Evolutionary conservation across 2,797 vertebrate genomes (phyloP), one percentile per base, ranked within the genome.

Genomic region (Amniataba percoides): DNA sequence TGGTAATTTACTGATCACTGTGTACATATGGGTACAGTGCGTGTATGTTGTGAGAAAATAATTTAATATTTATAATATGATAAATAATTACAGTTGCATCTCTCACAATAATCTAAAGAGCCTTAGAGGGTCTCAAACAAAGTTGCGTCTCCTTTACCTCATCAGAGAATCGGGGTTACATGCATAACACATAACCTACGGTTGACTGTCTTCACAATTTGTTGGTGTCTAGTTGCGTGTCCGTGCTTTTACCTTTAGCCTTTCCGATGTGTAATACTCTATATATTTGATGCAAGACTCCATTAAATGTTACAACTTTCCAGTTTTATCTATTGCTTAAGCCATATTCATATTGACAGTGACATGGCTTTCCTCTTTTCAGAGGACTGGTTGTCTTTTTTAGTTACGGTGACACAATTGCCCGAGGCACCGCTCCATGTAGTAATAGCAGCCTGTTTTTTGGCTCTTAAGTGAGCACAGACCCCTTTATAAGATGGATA

Each of bases 321-420:
- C 59, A 51, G 51, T 63, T 72, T 36, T 57, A 77, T 83, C 77
- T 65, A 23, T 82, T 52, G 61, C 60, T 84, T 72, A 51, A 79
- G 58, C 66, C 62, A 36, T 71, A 90, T 90, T 83, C 87, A 77
- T 79, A 52, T 12, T 79, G 91, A 91, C 93, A 89, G 77, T 73
- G 84, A 92, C 93, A 93, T 61, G 52, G 66, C 57, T 91, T 92
- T 88, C 67, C 80, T 89, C 75, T 91, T 84, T 86, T 78, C 75
- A 19, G 21, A 69, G 46, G 64, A 67, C 78, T 51, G 71, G 57
- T 86, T 89, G 87, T 91, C 85, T 75, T 88, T 81, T 86, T 82
- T 61, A 78, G 80, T 90, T 88, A 86, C 56, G 61, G 78, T 86
- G 86, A 92, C 70, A 86, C 45, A 84, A 69, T 43, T 57, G 83